Evolutionary conservation across 2,113 vertebrate species (phyloP).

Genomic region (Catharus bicknelli): DNA sequence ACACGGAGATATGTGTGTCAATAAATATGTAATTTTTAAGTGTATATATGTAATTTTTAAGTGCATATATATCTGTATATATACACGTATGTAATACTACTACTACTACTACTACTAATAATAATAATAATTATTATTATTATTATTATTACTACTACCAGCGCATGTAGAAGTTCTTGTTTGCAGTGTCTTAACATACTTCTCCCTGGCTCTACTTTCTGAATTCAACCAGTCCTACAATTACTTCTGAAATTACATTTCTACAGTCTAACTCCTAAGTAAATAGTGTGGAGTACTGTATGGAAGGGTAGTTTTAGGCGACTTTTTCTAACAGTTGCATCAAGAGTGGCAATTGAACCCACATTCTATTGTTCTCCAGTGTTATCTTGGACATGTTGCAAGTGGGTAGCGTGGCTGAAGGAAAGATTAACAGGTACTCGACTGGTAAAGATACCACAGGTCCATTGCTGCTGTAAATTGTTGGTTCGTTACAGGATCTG

Average conservation of each 20-base stretch:
- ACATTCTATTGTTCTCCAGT: not conserved
- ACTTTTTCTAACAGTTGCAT: not conserved
- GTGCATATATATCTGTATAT: too few species aligned
- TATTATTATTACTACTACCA: not conserved
- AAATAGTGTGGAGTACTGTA: not conserved
- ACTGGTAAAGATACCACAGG: not conserved
- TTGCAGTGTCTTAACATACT: not conserved
- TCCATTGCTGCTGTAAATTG: not conserved
- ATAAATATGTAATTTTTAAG: not conserved
- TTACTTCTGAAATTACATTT: not conserved
- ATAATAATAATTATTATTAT: not conserved
- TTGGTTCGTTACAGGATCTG: not conserved
- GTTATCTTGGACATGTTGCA: not conserved
- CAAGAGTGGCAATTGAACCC: not conserved
- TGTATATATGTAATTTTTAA: too few species aligned
- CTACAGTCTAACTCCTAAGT: not conserved
- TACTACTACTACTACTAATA: not conserved
- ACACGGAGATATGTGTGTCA: not conserved
- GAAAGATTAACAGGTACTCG: not conserved
- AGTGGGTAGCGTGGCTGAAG: not conserved
- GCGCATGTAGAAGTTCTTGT: not conserved
- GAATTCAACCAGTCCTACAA: not conserved
- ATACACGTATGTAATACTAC: not conserved
- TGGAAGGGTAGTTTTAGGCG: not conserved
- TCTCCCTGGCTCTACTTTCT: not conserved